Base-by-base conservation (phyloP, 2,113 vertebrate species). In the Cacatua alba region DNA sequence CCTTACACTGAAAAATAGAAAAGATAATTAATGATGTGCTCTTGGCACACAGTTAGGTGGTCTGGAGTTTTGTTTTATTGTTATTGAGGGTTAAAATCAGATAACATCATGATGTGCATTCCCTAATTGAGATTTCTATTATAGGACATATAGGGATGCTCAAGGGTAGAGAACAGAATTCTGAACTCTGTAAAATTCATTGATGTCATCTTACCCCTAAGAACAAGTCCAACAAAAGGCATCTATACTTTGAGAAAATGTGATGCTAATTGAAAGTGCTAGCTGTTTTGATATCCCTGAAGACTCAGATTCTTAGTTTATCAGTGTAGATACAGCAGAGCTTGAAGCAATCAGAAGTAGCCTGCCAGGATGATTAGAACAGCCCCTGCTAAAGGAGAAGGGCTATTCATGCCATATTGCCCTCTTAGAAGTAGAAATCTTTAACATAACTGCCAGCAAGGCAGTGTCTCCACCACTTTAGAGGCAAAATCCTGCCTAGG, bases 11-110 rank as follows among this genome's bases (percentile, higher is more conserved):
- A 86, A 76, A 96, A 94, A 77, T 39, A 91, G 90, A 76, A 83
- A 92, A 94, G 62, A 82, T 92, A 95, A 94, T 88, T 79, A 79
- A 48, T 8, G 35, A 76, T 82, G 88, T 92, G 55, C 52, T 92
- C 75, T 90, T 82, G 68, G 51, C 76, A 39, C 41, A 81, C 23
- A 76, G 71, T 33, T 43, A 53, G 91, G 93, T 82, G 75, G 68
- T 87, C 62, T 12, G 25, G 33, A 37, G 39, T 91, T 84, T 92
- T 88, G 37, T 82, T 89, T 95, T 93, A 60, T 82, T 95, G 20
- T 91, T 90, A 63, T 74, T 93, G 33, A 29, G 49, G 28, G 55
- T 77, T 76, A 81, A 86, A 92, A 76, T 82, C 68, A 76, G 81
- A 75, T 92, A 86, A 29, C 15, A 39, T 74, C 51, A 10, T 2